Evolutionary conservation across 2,113 vertebrate species (phyloP), one percentile per base, ranked within the genome.

Genomic region (Phycodurus eques): DNA sequence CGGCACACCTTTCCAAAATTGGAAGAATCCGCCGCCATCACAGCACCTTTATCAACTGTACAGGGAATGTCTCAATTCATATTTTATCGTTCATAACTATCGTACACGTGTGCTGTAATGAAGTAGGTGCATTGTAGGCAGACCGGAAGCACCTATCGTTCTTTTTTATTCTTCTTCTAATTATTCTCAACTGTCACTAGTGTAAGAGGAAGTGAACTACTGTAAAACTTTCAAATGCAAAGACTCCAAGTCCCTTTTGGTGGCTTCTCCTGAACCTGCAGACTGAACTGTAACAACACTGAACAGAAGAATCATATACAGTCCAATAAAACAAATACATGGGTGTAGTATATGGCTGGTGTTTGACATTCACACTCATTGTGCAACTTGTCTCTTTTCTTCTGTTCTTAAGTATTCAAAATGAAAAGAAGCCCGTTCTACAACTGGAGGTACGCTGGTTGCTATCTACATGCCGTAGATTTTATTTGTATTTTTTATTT

Each of bases 371-470:
- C 71, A 78, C 67, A 72, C 19, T 20, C 78, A 73, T 39, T 65
- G 87, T 78, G 82, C 80, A 88, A 89, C 74, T 69, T 89, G 74
- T 91, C 68, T 90, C 76, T 90, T 80, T 83, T 83, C 80, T 84
- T 88, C 82, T 83, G 71, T 89, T 90, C 85, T 88, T 51, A 88
- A 92, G 90, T 92, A 87, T 83, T 90, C 91, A 90, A 91, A 92
- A 89, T 92, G 91, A 92, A 91, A 89, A 89, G 89, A 90, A 88
- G 80, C 78, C 86, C 87, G 80, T 87, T 88, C 90, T 87, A 79
- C 88, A 88, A 85, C 80, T 87, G 89, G 86, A 92, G 91, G 91
- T 92, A 91, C 84, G 90, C 83, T 89, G 89, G 83, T 85, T 89
- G 77, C 86, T 79, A 81, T 84, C 77, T 87, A 83, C 83, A 79